A percentile compares a stretch with the other conserved stretches of the same genome.
Conservation (phyloP, 1,140 invertebrate species). For the Pseudomyrmex sp. region DNA sequence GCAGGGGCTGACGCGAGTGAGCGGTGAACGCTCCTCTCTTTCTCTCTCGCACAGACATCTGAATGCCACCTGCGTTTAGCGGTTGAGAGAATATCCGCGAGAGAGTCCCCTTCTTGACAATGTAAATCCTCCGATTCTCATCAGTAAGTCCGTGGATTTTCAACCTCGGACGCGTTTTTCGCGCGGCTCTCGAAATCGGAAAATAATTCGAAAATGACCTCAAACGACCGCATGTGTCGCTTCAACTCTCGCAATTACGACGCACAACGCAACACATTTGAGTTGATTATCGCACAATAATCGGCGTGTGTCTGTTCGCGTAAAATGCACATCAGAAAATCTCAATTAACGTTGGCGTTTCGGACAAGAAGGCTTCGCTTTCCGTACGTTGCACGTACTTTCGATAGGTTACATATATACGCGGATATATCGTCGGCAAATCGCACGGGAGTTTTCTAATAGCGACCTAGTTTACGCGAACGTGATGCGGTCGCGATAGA, state of each 20-base stretch:
- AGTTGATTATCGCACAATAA: too few species aligned
- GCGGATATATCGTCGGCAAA: conserved; percentile 8
- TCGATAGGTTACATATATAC: conserved; percentile 11
- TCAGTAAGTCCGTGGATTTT: neutral
- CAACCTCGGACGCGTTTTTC: neutral
- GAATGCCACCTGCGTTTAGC: conserved; percentile 46
- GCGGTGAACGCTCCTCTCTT: neutral
- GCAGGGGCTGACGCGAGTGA: conserved; percentile 15
- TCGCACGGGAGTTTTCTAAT: conserved; percentile 32
- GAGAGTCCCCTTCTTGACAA: neutral
- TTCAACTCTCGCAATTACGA: too few species aligned
- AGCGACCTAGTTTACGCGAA: conserved; percentile 41
- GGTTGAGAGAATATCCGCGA: neutral
- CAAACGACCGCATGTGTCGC: neutral
- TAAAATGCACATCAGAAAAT: neutral
- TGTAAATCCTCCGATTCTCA: conserved; percentile 21
- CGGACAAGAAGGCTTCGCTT: neutral
- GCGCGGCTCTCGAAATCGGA: neutral
- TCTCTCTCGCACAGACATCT: conserved; percentile 17
- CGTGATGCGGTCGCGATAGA: conserved; percentile 43
- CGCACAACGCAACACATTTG: too few species aligned
- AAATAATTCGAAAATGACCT: conserved; percentile 12
- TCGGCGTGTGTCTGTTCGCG: too few species aligned
- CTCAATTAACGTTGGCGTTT: neutral
- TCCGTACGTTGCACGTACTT: neutral